These are phyloP conservation scores for Caenorhabditis drosophilae DNA, from an alignment of 2,888 invertebrate genomes.

Conservation along the genomic window DNA sequence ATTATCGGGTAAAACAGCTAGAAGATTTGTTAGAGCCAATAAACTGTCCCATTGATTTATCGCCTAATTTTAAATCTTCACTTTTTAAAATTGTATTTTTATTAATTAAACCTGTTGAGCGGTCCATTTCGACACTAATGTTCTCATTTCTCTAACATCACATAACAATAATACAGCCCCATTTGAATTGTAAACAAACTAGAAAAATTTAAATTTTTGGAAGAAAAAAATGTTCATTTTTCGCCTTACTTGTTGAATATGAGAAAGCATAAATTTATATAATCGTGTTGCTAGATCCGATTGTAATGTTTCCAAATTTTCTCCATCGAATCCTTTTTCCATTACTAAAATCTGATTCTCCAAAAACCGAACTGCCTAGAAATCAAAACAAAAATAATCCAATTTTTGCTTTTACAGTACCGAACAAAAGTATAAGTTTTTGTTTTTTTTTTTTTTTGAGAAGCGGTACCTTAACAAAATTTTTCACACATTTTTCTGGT, in stretches of 20 bases:
- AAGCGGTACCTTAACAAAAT: not conserved
- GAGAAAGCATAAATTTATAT: constrained; percentile 90
- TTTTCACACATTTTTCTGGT: too few relatives aligned
- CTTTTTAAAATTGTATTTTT: too few relatives aligned
- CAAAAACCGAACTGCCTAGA: constrained; percentile 22
- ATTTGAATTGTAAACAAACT: constrained; percentile 59
- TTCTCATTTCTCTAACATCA: constrained; percentile 90
- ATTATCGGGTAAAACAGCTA: constrained; percentile 93
- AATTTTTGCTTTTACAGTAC: too few relatives aligned
- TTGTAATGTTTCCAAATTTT: constrained; percentile 84
- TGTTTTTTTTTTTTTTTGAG: not conserved
- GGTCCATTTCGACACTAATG: constrained; percentile 41
- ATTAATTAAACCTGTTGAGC: too few relatives aligned
- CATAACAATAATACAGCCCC: constrained; percentile 97
- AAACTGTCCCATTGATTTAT: constrained; percentile 71
- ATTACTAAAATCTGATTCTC: constrained; percentile 27
- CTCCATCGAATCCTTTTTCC: constrained; percentile 77
- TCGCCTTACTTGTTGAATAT: constrained; percentile 79
- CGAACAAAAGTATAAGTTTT: too few relatives aligned
- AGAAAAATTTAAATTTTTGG: constrained; percentile 75
- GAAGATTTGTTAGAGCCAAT: constrained; percentile 91
- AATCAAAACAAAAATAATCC: too few relatives aligned
- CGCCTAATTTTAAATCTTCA: too few relatives aligned
- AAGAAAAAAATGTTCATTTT: constrained; percentile 71
- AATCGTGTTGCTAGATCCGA: constrained; percentile 89